phyloP scores from a whole-genome alignment of 2,888 invertebrate genomes.

The Mimas tiliae region DNA sequence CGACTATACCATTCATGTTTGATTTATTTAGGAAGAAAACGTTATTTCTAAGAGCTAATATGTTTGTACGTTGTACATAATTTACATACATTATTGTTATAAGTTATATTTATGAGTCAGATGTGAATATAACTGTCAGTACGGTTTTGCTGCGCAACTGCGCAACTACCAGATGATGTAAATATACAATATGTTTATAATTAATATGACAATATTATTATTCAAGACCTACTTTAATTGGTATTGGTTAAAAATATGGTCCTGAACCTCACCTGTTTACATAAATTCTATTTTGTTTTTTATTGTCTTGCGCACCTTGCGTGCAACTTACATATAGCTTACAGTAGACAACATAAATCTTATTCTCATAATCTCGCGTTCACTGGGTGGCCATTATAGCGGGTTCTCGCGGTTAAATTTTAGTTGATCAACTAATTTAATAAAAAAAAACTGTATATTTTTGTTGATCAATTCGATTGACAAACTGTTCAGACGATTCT shows the following conservation, averaged over 20 bases:
- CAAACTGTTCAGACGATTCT: too few relatives aligned
- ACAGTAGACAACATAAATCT: neutral
- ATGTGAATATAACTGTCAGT: neutral
- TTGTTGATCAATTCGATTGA: too few relatives aligned
- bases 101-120: neutral
- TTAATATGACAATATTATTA: neutral
- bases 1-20: neutral
- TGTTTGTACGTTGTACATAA: neutral
- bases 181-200: neutral
- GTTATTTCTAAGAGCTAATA: neutral
- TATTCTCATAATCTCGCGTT: neutral
- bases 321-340: too few relatives aligned
- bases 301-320: too few relatives aligned
- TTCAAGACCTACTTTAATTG: too few relatives aligned
- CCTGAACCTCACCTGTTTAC: too few relatives aligned
- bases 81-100: neutral
- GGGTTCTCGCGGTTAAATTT: too few relatives aligned
- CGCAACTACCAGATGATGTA: neutral
- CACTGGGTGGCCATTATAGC: neutral
- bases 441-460: too few relatives aligned
- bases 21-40: slow-evolving; percentile 12
- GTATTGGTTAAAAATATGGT: too few relatives aligned
- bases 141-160: neutral
- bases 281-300: too few relatives aligned
- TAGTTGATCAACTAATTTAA: too few relatives aligned